A percentile compares a stretch with the other conserved stretches of the same genome.
phyloP scores from a whole-genome alignment of 2,888 invertebrate genomes.

The Thecocarcelia acutangulata region DNA sequence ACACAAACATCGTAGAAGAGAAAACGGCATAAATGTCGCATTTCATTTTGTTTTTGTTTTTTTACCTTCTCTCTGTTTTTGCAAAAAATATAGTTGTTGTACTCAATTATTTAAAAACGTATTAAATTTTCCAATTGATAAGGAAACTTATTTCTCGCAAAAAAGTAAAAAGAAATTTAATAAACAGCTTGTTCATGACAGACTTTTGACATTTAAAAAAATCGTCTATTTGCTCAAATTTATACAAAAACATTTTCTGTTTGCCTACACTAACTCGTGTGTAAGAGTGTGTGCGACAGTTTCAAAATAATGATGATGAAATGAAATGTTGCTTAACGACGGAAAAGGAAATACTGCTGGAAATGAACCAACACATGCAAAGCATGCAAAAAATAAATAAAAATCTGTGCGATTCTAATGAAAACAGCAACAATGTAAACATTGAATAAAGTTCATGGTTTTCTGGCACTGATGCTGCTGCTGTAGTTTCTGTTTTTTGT shows the following conservation, averaged over 20 bases:
- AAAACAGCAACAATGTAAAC: slow-evolving; percentile 29
- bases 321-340: slow-evolving; percentile 50
- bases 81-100: slow-evolving; percentile 11
- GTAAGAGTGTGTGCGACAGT: background rate
- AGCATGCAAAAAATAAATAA: background rate
- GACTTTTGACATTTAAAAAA: slow-evolving; percentile 41
- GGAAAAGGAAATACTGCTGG: slow-evolving; percentile 60
- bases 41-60: slow-evolving; percentile 6
- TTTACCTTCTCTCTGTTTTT: slow-evolving; percentile 31
- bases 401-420: slow-evolving; percentile 20
- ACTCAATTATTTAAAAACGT: slow-evolving; percentile 48
- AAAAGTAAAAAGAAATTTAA: background rate
- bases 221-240: slow-evolving; percentile 31
- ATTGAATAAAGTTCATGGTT: slow-evolving; percentile 58
- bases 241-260: background rate
- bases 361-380: slow-evolving; percentile 8
- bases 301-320: slow-evolving; percentile 51
- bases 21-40: slow-evolving; percentile 26
- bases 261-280: background rate
- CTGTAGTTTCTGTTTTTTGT: background rate
- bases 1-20: background rate
- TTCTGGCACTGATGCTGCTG: slow-evolving; percentile 25
- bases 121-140: slow-evolving; percentile 47
- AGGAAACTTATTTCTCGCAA: slow-evolving; percentile 3
- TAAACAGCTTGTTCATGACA: background rate